phyloP scores from a whole-genome alignment of 2,113 vertebrate genomes.

The Rhynchopsitta pachyrhyncha region DNA sequence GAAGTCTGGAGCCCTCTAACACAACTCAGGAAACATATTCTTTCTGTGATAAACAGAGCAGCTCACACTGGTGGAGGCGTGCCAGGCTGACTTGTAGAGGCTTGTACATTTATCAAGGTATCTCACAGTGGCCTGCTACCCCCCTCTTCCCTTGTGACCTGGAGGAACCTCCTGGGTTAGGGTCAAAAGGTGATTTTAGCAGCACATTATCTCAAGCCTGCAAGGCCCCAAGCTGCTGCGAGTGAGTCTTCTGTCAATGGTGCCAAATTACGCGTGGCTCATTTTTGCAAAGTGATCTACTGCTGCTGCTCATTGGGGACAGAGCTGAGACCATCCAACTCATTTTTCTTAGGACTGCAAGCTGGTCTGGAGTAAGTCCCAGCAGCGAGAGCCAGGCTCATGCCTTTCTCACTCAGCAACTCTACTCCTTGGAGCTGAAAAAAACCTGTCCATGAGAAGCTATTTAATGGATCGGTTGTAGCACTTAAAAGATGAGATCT shows the following conservation, averaged over 20 bases:
- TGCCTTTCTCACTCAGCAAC: slow-evolving; percentile 71
- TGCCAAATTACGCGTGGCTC: slow-evolving; percentile 71
- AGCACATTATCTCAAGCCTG: slow-evolving; percentile 54
- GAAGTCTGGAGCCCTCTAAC: slow-evolving; percentile 4
- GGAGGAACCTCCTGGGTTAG: slow-evolving; percentile 43
- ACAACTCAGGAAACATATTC: not conserved
- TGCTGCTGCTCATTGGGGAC: slow-evolving; percentile 61
- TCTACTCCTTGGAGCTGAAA: slow-evolving; percentile 45
- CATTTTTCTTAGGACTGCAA: slow-evolving; percentile 68
- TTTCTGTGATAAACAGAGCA: slow-evolving; percentile 6
- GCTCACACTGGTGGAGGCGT: not conserved
- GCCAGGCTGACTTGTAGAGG: not conserved
- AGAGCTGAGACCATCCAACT: slow-evolving; percentile 45
- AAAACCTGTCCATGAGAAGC: slow-evolving; percentile 45
- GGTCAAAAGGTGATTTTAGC: slow-evolving; percentile 69
- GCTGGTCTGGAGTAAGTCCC: slow-evolving; percentile 60
- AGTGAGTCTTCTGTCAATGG: slow-evolving; percentile 59
- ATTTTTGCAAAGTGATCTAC: slow-evolving; percentile 72
- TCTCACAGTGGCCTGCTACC: slow-evolving; percentile 6
- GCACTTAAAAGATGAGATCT: not conserved
- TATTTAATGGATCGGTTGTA: not conserved
- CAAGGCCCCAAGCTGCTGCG: slow-evolving; percentile 35
- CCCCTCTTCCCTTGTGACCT: slow-evolving; percentile 28
- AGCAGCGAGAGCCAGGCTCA: not conserved
- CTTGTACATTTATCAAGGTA: slow-evolving; percentile 49